Base-by-base conservation (phyloP, 1,140 invertebrate species). In the Platyura marginata region DNA sequence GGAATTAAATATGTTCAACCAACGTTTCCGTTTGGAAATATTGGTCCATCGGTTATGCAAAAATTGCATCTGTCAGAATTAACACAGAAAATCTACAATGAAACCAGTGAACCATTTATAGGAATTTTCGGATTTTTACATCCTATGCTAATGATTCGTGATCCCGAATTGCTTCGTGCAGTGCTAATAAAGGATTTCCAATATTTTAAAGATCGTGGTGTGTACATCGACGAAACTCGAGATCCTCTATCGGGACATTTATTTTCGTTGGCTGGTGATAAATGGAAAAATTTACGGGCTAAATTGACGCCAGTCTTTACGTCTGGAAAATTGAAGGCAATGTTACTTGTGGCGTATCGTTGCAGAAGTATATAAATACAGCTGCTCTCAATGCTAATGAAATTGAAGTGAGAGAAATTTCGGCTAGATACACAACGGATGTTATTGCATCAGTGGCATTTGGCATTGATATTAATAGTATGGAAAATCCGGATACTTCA, bases 221-320 rank as follows among this genome's bases (percentile, higher is more conserved):
- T 51, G 25, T 29, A 29, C 13, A 29, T 29, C 3, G 54, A 62
- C 47, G 54, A 59, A 15, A 49, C 61, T 42, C 45, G 41, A 2
- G 54, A 67, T 48, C 62, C 63, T 1, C 37, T 66, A 5, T 55
- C 57, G 21, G 48, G 50, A 2, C 63, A 68, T 46, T 42, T 69
- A 0, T 69, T 69, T 16, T 57, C 60, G 18, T 42, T 67, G 3
- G 50, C 56, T 16, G 64, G 59, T 2, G 53, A 57, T 37, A 57
- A 53, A 1, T 76, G 72, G 74, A 63, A 59, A 37, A 56, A 52
- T 23, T 40, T 75, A 0, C 55, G 71, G 21, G 47, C 51, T 0
- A 70, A 70, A 44, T 41, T 62, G 3, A 64, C 55, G 0, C 66
- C 66, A 0, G 59, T 57, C 6, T 68, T 69, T 43, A 66, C 57